Conservation (phyloP, 1,140 invertebrate species). For the Temnothorax nylanderi region DNA sequence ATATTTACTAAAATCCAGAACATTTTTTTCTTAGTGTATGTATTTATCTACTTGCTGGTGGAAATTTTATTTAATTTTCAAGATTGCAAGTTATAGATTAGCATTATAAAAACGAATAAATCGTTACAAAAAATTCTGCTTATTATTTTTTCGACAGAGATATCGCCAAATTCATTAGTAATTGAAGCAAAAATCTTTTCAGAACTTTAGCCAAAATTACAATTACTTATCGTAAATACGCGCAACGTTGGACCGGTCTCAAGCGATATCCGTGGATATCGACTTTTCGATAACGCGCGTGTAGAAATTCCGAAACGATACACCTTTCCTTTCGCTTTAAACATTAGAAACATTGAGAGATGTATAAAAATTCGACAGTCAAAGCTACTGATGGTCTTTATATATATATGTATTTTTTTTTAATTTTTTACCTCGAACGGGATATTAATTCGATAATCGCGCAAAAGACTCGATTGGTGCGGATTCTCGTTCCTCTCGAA, state of each 20-base stretch:
- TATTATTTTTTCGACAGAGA: background rate
- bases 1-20: too few species aligned
- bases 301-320: background rate
- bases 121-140: background rate
- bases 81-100: background rate
- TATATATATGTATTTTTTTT: background rate
- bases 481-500: background rate
- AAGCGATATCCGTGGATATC: conserved; percentile 11
- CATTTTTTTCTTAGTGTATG: too few species aligned
- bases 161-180: background rate
- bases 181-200: background rate
- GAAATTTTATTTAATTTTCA: background rate
- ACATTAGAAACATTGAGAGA: conserved; percentile 24
- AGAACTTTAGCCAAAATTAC: conserved; percentile 43
- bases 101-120: background rate
- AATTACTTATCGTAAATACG: conserved; percentile 45
- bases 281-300: conserved; percentile 20
- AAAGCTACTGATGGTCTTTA: background rate
- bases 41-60: background rate
- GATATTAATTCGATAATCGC: background rate
- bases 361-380: conserved; percentile 14
- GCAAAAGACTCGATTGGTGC: conserved; percentile 4
- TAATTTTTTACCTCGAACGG: background rate
- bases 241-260: conserved; percentile 31
- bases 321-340: background rate